Conservation (phyloP, 2,888 invertebrate species). For the Apamea epomidion region DNA sequence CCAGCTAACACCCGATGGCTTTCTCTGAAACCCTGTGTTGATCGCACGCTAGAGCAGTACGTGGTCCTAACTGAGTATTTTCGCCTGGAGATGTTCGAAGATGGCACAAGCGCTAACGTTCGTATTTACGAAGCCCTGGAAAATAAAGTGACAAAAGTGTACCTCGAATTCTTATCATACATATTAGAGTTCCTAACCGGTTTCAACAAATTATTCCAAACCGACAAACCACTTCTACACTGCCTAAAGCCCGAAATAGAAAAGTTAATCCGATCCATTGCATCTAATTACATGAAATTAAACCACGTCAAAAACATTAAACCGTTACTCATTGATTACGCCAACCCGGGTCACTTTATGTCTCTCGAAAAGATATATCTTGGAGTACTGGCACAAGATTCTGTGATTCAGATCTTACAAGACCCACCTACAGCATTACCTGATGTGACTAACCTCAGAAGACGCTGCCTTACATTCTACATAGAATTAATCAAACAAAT, state of each 20-base stretch:
- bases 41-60: conserved; percentile 3
- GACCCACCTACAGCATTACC: too few relatives aligned
- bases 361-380: too few relatives aligned
- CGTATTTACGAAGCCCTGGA: neutral
- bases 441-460: too few relatives aligned
- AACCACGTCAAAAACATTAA: neutral
- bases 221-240: neutral
- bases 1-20: conserved; percentile 6
- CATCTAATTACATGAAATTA: neutral
- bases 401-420: too few relatives aligned
- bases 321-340: too few relatives aligned
- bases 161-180: neutral
- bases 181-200: neutral
- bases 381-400: too few relatives aligned
- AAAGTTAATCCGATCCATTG: conserved; percentile 1
- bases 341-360: too few relatives aligned
- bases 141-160: neutral
- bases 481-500: too few relatives aligned
- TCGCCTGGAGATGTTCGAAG: neutral
- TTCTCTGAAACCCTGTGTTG: conserved; percentile 15
- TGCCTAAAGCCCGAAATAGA: neutral
- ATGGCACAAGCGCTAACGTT: conserved; percentile 4
- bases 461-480: too few relatives aligned
- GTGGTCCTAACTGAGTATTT: neutral
- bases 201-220: neutral